Evolutionary conservation across 2,797 vertebrate species (phyloP), one percentile per base, ranked within the genome.

Genomic region (Phataginus tetradactyla): DNA sequence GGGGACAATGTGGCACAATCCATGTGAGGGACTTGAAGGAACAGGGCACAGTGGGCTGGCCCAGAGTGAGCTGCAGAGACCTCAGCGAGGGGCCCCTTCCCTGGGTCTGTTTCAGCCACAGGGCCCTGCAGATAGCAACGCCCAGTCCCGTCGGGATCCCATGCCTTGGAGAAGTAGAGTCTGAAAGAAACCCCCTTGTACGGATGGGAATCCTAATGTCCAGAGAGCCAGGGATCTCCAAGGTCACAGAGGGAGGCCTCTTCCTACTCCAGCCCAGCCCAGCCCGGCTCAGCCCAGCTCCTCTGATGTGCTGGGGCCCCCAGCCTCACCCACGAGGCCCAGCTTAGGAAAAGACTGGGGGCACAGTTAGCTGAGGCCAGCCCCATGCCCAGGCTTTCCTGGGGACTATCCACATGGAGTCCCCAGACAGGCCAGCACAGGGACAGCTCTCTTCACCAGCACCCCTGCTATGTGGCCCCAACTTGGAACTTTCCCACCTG

Each of bases 381-480:
- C 23, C 25, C 4, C 23, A 1, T 2, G 34, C 57, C 20, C 2
- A 15, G 57, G 59, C 34, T 83, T 93, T 77, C 80, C 49, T 61
- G 32, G 25, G 1, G 11, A 61, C 12, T 42, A 5, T 15, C 23
- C 23, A 15, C 20, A 4, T 4, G 14, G 86, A 53, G 59, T 21
- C 21, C 45, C 5, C 8, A 5, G 78, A 45, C 23, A 53, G 53
- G 71, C 0, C 2, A 37, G 20, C 9, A 13, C 66, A n/a, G 79
- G 84, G 71, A 9, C 53, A n/a, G 0, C 39, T 7, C 27, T 49
- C 9, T 20, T 39, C 11, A 3, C 61, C 0, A 0, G 32, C 15
- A 8, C 12, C 39, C 39, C 27, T 0, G 1, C 63, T 29, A 0
- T 7, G 1, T 2, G 1, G 57, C 4, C 49, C 74, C 20, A 6